Base-by-base conservation (phyloP, 2,113 vertebrate species). In the Protobothrops mucrosquamatus region DNA sequence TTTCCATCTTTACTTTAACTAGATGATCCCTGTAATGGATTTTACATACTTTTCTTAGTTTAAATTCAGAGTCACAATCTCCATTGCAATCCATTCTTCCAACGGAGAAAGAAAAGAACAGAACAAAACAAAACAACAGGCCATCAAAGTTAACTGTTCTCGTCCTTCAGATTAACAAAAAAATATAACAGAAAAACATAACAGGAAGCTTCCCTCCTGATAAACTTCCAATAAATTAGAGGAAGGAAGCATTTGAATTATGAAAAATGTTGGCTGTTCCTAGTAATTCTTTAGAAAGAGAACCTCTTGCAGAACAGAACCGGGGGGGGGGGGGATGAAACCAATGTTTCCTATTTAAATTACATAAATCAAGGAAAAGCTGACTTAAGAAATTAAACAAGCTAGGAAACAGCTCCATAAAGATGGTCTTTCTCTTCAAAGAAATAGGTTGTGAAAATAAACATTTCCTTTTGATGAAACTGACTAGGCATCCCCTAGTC, bases 391-490 rank as follows among this genome's bases (percentile, higher is more conserved):
- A 92, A 85, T 43, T 34, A 22, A 89, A 43, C 48, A 23, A 59
- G 56, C 26, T 24, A 87, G 46, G 56, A 29, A 87, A 61, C 56
- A 24, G n/a, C 48, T 34, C 85, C 56, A 52, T 48, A 34, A 57
- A 29, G 64, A 43, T 22, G 89, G n/a, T 43, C 22, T 56, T 89
- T 59, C 74, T 90, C 92, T 52, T 59, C 39, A 56, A 88, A 90
- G 74, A 89, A 92, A 64, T 52, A 59, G 88, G 85, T 18, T 54
- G 91, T 87, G 85, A 69, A 64, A 93, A 86, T 43, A 61, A 92
- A 93, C 46, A 43, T 54, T 93, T 7, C 56, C 15, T 48, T 59
- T 34, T 87, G 92, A 57, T n/a, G 39, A 90, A 51, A 56, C 74
- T 90, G 74, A 59, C 74, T 48, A 90, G 61, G 55, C 74, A 61